Base-by-base conservation (phyloP, 2,888 invertebrate species). In the Tanypteryx hageni region DNA sequence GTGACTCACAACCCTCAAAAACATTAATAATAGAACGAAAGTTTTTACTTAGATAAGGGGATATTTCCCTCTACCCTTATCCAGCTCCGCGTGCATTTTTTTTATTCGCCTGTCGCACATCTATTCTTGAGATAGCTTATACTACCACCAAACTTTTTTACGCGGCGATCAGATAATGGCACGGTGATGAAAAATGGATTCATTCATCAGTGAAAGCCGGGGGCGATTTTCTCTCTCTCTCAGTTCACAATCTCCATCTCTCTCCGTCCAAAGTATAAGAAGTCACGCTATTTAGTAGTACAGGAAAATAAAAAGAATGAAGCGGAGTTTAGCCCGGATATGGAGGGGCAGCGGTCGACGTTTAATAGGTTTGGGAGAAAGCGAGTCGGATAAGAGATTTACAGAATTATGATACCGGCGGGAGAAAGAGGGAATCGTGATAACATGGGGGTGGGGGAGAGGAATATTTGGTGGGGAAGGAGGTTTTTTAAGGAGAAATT, bases 101-200 rank as follows among this genome's bases (percentile, higher is more conserved):
- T 44, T 44, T 44, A 44, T 44, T 44, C 44, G 44, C 44, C 44
- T 1, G 44, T 44, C 44, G 44, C 44, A 44, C 44, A 44, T 44
- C 44, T 44, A 5, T 44, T 44, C 44, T 5, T 44, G 44, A 44
- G 44, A 44, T 5, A 5, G 44, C 44, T 44, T 44, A 44, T 5
- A 44, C 44, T 5, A 44, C 44, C 44, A 44, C 44, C 44, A 44
- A 44, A 44, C 44, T 44, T 44, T 44, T 44, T 44, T 44, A 56
- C n/a, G 82, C 22, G 11, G 56, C 44, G 64, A 82, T 82, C 82
- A 27, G 27, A 82, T 82, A 82, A 11, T 82, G 27, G 27, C 4
- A 44, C 83, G 18, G 83, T 44, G 83, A 83, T 83, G 83, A 83
- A n/a, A 83, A 83, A 83, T 83, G 83, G 83, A 57, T 83, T 83